Evolutionary conservation across 2,888 invertebrate genomes (phyloP).

Genomic region (Spodoptera picta): DNA sequence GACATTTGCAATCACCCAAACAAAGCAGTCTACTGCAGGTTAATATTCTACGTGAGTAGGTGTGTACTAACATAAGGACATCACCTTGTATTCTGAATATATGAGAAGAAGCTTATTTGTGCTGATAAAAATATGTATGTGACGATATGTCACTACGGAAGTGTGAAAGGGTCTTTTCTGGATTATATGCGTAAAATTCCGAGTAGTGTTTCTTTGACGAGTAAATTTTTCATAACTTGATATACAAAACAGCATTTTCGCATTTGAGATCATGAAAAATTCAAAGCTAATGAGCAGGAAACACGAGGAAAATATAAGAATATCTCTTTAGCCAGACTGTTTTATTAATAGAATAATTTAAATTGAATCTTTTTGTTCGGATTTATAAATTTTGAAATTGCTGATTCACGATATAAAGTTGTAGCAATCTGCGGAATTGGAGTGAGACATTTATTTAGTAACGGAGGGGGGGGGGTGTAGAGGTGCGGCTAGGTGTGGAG

Average conservation of each 20-base stretch:
- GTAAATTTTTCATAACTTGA: slow-evolving; percentile 14
- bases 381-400: slow-evolving; percentile 48
- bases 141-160: slow-evolving; percentile 1
- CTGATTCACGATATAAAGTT: slow-evolving; percentile 50
- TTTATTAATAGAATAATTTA: slow-evolving; percentile 46
- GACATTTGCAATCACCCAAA: background rate
- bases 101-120: no score
- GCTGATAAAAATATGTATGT: slow-evolving; percentile 14
- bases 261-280: slow-evolving; percentile 39
- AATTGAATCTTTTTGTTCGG: slow-evolving; percentile 38
- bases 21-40: background rate
- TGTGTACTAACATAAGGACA: no score
- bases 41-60: background rate
- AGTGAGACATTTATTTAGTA: slow-evolving; percentile 66
- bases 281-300: slow-evolving; percentile 36
- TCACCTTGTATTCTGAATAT: no score
- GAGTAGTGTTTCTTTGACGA: slow-evolving; percentile 4
- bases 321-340: slow-evolving; percentile 30
- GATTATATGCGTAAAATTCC: background rate
- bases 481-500: slow-evolving; percentile 51
- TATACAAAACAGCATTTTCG: slow-evolving; percentile 13
- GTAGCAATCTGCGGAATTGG: slow-evolving; percentile 58
- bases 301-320: slow-evolving; percentile 30
- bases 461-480: slow-evolving; percentile 19
- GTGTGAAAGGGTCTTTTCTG: background rate